Percentiles rank a stretch among this genome's conserved stretches.
phyloP scores from a whole-genome alignment of 2,888 invertebrate genomes.

The Spialia ferax region DNA sequence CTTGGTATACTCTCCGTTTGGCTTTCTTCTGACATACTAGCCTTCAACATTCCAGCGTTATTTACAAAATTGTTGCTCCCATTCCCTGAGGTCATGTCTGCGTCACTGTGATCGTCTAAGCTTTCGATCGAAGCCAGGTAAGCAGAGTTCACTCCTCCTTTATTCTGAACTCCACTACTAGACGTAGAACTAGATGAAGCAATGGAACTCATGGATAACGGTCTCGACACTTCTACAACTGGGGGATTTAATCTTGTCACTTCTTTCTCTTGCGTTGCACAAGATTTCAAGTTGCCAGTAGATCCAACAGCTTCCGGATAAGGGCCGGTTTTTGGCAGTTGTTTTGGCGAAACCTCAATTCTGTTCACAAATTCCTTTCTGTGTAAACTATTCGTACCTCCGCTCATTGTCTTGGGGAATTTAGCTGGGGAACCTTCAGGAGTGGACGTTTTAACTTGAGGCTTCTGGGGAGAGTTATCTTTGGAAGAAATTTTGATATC shows the following conservation, averaged over 20 bases:
- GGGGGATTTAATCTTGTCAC: conserved; percentile 82
- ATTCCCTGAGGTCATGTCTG: conserved; percentile 84
- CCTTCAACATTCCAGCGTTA: conserved; percentile 68
- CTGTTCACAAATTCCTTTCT: conserved; percentile 69
- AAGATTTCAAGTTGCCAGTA: conserved; percentile 76
- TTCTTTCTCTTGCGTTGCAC: conserved; percentile 66
- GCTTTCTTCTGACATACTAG: conserved; percentile 67
- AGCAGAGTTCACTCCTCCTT: conserved; percentile 89
- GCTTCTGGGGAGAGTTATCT: conserved; percentile 71
- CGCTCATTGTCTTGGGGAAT: conserved; percentile 60
- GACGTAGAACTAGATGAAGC: conserved; percentile 90
- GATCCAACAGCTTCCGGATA: conserved; percentile 76
- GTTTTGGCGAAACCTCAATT: conserved; percentile 63
- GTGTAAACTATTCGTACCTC: conserved; percentile 73
- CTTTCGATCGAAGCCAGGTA: conserved; percentile 96
- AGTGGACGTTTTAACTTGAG: conserved; percentile 59
- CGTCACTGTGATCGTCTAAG: conserved; percentile 93
- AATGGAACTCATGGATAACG: conserved; percentile 92
- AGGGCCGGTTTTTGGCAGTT: conserved; percentile 66
- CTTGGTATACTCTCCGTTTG: conserved; percentile 66
- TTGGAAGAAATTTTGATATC: conserved; percentile 78
- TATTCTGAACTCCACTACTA: conserved; percentile 88
- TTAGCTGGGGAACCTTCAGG: conserved; percentile 66
- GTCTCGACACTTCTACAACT: conserved; percentile 87
- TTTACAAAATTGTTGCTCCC: conserved; percentile 79